Base-by-base conservation (phyloP, 2,888 invertebrate species). In the Lasioglossum lativentre region DNA sequence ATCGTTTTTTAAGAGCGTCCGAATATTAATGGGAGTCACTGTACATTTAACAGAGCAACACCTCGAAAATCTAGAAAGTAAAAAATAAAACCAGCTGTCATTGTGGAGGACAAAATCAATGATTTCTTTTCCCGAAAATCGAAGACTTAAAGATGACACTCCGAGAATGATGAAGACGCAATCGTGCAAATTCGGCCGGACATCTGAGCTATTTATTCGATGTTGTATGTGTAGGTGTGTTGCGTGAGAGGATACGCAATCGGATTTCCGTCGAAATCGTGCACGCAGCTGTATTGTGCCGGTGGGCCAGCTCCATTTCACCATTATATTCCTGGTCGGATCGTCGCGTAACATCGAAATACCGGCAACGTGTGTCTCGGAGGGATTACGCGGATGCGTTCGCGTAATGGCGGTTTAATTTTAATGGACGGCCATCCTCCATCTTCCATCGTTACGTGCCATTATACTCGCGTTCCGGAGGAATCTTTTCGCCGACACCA, bases 401-500 rank as follows among this genome's bases (percentile, higher is more conserved):
- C 63, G 74, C 75, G 71, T 85, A 85, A 86, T 85, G 79, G 78
- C 38, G 76, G 10, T 85, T 79, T 82, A 86, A 86, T 79, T 82
- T 80, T 86, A 82, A 85, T 75, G 77, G 75, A 82, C 86, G 85
- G 23, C 40, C 63, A 85, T 74, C 80, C 27, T 68, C 77, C 47
- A 78, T 86, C 73, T 52, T 83, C 71, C 80, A 10, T 83, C 80
- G 81, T 82, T 85, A 82, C 38, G 73, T 27, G 74, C 66, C 56
- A 82, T 86, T 86, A 86, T 27, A 23, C 59, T 1, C 59, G 27
- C 4, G 27, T 27, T 16, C 16, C n/a, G 56, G 10, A 56, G n/a
- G 59, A 59, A 59, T 59, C 59, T 59, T 27, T 4, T 4, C 59
- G 14, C 1, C 59, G 27, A 27, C 59, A 16, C 59, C 27, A 27